Conservation (phyloP, 2,888 invertebrate genomes). For the Luperina nickerlii region DNA sequence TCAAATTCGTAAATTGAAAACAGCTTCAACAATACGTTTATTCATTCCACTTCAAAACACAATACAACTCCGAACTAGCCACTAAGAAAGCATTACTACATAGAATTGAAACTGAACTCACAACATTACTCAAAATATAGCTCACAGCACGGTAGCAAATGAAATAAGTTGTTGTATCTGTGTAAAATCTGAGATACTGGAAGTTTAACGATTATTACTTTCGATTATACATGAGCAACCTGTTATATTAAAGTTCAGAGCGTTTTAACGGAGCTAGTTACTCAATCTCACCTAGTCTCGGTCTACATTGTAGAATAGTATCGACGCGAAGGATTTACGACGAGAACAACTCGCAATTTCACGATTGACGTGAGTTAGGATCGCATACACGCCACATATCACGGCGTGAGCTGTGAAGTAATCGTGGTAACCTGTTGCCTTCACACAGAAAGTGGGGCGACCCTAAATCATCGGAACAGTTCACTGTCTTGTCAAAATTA, state of each 20-base stretch:
- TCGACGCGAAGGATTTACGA: slow-evolving; percentile 56
- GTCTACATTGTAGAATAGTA: slow-evolving; percentile 42
- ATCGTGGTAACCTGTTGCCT: slow-evolving; percentile 67
- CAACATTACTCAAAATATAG: slow-evolving; percentile 58
- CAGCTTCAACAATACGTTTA: slow-evolving; percentile 52
- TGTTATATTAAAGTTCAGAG: slow-evolving; percentile 59
- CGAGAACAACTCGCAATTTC: slow-evolving; percentile 52
- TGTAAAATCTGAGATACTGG: slow-evolving; percentile 67
- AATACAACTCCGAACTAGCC: slow-evolving; percentile 46
- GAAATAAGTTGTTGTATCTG: slow-evolving; percentile 68
- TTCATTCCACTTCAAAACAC: slow-evolving; percentile 55
- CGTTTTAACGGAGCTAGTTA: slow-evolving; percentile 53
- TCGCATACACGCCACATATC: slow-evolving; percentile 63
- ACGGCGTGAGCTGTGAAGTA: slow-evolving; percentile 55
- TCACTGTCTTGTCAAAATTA: slow-evolving; percentile 77
- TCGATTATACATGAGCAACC: slow-evolving; percentile 64
- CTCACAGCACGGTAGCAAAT: slow-evolving; percentile 53
- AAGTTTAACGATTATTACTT: slow-evolving; percentile 72
- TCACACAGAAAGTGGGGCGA: slow-evolving; percentile 69
- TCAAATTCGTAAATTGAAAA: slow-evolving; percentile 55
- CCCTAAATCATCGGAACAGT: slow-evolving; percentile 77
- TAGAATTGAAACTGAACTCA: slow-evolving; percentile 53
- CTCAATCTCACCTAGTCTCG: slow-evolving; percentile 53
- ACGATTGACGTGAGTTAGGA: slow-evolving; percentile 65
- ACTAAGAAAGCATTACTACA: slow-evolving; percentile 51